A percentile compares a stretch with the other conserved stretches of the same genome.
These are phyloP conservation scores for Caracal caracal DNA, from an alignment of 2,113 vertebrate species.

Conservation along the genomic window DNA sequence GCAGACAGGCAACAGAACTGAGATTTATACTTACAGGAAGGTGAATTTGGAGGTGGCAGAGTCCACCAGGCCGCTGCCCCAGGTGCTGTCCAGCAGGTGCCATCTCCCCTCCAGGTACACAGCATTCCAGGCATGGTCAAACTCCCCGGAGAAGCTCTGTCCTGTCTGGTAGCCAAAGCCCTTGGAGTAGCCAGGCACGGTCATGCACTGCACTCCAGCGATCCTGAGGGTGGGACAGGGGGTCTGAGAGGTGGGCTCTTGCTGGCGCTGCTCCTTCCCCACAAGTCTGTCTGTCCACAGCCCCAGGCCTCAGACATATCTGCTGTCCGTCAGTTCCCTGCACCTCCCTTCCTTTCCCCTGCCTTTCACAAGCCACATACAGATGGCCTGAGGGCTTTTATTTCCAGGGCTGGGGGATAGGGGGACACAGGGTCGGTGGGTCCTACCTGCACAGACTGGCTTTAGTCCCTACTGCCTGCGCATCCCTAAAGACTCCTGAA, in stretches of 20 bases:
- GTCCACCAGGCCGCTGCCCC: conserved; percentile 87
- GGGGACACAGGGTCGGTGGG: neutral
- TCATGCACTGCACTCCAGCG: conserved; percentile 88
- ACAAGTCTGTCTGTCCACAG: neutral
- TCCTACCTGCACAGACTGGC: neutral
- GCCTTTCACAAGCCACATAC: neutral
- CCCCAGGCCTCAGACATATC: neutral
- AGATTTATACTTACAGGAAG: conserved; percentile 83
- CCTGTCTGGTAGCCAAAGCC: conserved; percentile 85
- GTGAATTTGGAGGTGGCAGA: conserved; percentile 85
- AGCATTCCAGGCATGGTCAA: conserved; percentile 88
- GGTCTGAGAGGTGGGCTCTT: neutral
- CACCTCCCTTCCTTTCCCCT: neutral
- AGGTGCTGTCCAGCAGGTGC: conserved; percentile 92
- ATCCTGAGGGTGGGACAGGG: conserved; percentile 74
- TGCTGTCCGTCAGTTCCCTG: neutral
- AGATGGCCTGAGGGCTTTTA: neutral
- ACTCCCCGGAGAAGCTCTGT: conserved; percentile 84
- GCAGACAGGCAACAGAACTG: neutral
- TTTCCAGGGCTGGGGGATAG: neutral
- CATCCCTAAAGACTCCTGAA: neutral
- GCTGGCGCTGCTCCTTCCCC: accelerated
- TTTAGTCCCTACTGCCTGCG: neutral
- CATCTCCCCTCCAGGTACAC: conserved; percentile 88
- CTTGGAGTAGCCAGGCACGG: conserved; percentile 87